Base-by-base conservation (phyloP, 2,113 vertebrate species). In the Cygnus atratus region DNA sequence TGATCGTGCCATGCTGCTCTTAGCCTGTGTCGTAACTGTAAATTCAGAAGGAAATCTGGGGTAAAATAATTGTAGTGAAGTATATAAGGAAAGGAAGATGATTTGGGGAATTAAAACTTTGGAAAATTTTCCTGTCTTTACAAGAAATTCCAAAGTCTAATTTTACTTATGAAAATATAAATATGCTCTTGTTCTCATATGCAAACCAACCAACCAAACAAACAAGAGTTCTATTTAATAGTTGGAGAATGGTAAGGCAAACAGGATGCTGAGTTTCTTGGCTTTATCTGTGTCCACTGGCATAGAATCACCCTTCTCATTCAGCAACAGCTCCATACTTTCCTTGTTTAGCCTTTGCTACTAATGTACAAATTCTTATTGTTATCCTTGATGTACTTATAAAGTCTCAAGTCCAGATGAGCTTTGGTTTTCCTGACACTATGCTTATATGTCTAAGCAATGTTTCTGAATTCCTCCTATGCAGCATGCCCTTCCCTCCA, bases 361-460 rank as follows among this genome's bases (percentile, higher is more conserved):
- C 12, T 24, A 46, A 63, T 19, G 17, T 59, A 50, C 19, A 57
- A 48, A 11, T 19, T 50, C 13, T 78, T 72, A 16, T 67, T 90
- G 50, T 52, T 52, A 24, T 52, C 50, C 15, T n/a, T 63, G 46
- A 41, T 59, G 28, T 22, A 61, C 25, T 25, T 37, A 41, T 10
- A n/a, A 71, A 44, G 3, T 41, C 20, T 50, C 26, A 50, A 54
- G 66, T 41, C n/a, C n/a, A 46, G 18, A 3, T 67, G 46, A 89
- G 37, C 52, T 63, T 75, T 82, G 52, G 3, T 15, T 35, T 77
- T 84, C 9, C 41, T 91, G 70, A 50, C 25, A 71, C 18, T 46
- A 63, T 84, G 4, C 8, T 10, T 59, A 29, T 7, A 39, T 0
- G 0, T 24, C 29, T 50, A 73, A 44, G 8, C 3, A 84, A 20